Base-by-base conservation (phyloP, 2,888 invertebrate species). In the Lamellibrachia columna region DNA sequence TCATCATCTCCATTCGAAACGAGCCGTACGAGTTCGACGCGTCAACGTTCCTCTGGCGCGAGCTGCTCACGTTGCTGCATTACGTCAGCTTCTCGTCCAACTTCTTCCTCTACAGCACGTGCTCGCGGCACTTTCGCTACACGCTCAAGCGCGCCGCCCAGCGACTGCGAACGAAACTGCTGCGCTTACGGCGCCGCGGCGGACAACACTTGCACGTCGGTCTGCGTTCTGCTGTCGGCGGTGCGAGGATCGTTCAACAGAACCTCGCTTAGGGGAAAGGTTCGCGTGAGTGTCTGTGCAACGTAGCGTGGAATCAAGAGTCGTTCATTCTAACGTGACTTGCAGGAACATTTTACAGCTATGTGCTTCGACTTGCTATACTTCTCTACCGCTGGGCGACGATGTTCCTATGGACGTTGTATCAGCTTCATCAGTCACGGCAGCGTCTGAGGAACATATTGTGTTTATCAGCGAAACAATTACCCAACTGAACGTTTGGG, bases 21-120 rank as follows among this genome's bases (percentile, higher is more conserved):
- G 92, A 93, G 75, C 52, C 92, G 28, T 93, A 92, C 91, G 91
- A 91, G 55, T 58, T 93, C 53, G 92, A 93, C 15, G 52, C 92
- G 58, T 91, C 90, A 7, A 91, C 93, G 8, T 93, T 92, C 53
- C 90, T 93, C n/a, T 94, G 93, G 94, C 94, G 94, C 55, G 93
- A 93, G 40, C 93, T 93, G 91, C 91, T 94, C n/a, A 93, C 93
- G 92, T 92, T 94, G 90, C 91, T 94, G 7, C 93, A 94, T 91
- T 94, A 94, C 91, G 93, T 94, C 53, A 94, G 93, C 91, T 93
- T 93, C 90, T 93, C 94, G 52, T 93, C 93, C 11, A 93, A 94
- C 53, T 94, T 94, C 52, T 94, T 94, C 92, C 93, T 94, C 22
- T 94, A 94, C 92, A 92, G 93, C 58, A 93, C 93, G 28, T 94